phyloP scores from a whole-genome alignment of 2,797 vertebrate genomes.

The Avahi laniger region DNA sequence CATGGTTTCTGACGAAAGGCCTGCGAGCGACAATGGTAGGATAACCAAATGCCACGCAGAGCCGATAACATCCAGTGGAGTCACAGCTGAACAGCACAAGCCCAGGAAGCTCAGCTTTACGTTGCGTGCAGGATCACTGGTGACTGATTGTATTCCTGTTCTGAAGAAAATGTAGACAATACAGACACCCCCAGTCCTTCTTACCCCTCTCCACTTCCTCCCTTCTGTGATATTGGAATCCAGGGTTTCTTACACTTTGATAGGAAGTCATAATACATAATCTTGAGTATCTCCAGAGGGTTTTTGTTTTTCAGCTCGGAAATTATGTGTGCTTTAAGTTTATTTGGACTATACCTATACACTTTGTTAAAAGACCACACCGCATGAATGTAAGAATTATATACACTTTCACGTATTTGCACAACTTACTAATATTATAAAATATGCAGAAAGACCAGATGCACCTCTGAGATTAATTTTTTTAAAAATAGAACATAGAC shows the following conservation, averaged over 20 bases:
- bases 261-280: neutral
- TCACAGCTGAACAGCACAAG: constrained; percentile 47
- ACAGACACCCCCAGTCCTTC: neutral
- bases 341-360: neutral
- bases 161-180: neutral
- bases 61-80: neutral
- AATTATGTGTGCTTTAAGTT: neutral
- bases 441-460: neutral
- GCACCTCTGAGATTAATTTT: neutral
- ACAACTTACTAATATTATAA: neutral
- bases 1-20: constrained; percentile 54
- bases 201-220: rapidly evolving
- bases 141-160: neutral
- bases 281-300: neutral
- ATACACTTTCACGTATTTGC: neutral
- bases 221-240: neutral
- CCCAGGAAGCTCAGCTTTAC: constrained; percentile 20
- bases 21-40: constrained; percentile 26
- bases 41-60: neutral
- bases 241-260: rapidly evolving
- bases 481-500: neutral
- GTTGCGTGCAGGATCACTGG: neutral
- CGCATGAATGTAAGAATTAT: neutral
- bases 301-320: neutral
- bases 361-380: neutral